Conservation (phyloP, 1,140 invertebrate species). For the Camponotus vicinus region DNA sequence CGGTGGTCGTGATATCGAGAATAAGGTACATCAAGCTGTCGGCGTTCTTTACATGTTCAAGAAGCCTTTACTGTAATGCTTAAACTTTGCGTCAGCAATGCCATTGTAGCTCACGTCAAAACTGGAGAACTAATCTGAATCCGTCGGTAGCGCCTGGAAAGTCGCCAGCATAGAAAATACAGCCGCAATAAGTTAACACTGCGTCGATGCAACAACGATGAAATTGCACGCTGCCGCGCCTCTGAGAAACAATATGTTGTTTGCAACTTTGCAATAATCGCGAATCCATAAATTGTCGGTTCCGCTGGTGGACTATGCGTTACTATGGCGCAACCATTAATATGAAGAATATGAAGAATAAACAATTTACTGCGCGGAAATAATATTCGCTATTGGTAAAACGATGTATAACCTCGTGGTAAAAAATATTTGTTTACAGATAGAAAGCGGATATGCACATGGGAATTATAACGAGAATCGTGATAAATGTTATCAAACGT, state of each 20-base stretch:
- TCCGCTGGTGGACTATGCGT: neutral
- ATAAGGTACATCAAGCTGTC: constrained; percentile 53
- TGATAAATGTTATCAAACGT: constrained; percentile 1
- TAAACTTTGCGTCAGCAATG: constrained; percentile 41
- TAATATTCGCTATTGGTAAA: constrained; percentile 5
- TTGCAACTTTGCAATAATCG: constrained; percentile 56
- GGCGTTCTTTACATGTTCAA: constrained; percentile 46
- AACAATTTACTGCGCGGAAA: constrained; percentile 38
- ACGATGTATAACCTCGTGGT: neutral
- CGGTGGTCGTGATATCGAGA: constrained; percentile 40
- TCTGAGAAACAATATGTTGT: constrained; percentile 41
- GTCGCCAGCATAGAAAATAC: constrained; percentile 64
- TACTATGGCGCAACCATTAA: neutral
- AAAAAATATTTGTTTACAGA: constrained; percentile 22
- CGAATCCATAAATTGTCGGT: constrained; percentile 54
- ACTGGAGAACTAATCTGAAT: constrained; percentile 69
- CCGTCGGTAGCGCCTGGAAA: constrained; percentile 67
- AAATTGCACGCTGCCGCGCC: constrained; percentile 18
- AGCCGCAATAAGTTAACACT: constrained; percentile 31
- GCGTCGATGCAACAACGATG: constrained; percentile 26
- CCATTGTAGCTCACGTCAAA: constrained; percentile 67
- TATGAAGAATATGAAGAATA: constrained; percentile 29
- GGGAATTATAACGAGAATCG: neutral
- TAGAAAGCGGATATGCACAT: neutral
- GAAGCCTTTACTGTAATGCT: constrained; percentile 41